Percentiles rank a stretch among this genome's conserved stretches.
Conservation (phyloP, 2,888 invertebrate genomes). For the Baccha elongata region DNA sequence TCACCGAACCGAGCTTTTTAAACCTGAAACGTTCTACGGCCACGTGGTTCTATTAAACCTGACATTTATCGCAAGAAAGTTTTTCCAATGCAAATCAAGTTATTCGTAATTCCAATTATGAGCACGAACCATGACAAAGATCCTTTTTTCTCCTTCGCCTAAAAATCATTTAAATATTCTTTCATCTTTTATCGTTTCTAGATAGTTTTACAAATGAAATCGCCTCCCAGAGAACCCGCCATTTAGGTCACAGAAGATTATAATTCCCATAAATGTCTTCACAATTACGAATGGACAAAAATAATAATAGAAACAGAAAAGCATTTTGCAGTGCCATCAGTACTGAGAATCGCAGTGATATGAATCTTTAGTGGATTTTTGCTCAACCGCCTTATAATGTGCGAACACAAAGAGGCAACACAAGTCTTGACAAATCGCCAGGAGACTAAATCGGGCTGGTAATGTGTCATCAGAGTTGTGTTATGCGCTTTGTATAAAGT, state of each 20-base stretch:
- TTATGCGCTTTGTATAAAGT: background rate
- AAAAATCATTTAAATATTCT: background rate
- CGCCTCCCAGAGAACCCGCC: background rate
- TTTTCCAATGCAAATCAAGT: constrained; percentile 1
- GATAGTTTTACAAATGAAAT: background rate
- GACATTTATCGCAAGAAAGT: constrained; percentile 19
- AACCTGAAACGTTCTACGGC: constrained; percentile 8
- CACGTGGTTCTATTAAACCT: constrained; percentile 18
- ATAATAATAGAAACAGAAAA: constrained; percentile 5
- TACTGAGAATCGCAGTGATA: background rate
- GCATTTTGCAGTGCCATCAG: background rate
- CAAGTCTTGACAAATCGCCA: constrained; percentile 51
- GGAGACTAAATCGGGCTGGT: constrained; percentile 30
- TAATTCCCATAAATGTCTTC: constrained; percentile 22
- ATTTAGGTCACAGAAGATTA: constrained; percentile 4
- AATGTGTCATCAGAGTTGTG: constrained; percentile 25
- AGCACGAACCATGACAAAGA: constrained; percentile 28
- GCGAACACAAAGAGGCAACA: constrained; percentile 10
- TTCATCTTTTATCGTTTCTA: background rate
- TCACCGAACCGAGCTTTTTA: background rate
- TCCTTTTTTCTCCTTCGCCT: background rate
- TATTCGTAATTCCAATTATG: constrained; percentile 43
- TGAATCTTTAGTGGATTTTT: constrained; percentile 23
- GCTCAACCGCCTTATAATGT: constrained; percentile 9
- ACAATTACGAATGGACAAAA: constrained; percentile 4